These are phyloP conservation scores for Sitta europaea DNA, from an alignment of 2,113 vertebrate species.

Conservation along the genomic window DNA sequence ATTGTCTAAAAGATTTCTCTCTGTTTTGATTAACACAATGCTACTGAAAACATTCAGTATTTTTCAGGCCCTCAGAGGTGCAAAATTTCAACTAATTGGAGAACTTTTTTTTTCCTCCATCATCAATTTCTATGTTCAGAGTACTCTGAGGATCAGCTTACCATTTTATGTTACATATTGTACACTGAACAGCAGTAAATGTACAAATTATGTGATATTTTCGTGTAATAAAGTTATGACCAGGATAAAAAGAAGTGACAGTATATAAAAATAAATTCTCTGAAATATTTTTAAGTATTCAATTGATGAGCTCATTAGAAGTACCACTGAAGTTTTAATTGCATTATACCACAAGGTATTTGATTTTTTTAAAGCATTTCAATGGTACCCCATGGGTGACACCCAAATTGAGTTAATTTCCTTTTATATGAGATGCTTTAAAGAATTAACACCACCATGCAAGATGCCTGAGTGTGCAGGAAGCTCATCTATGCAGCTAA, in stretches of 20 bases:
- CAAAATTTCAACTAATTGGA: background rate
- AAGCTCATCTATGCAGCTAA: slow-evolving; percentile 74
- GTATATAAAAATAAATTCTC: background rate
- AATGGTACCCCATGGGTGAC: background rate
- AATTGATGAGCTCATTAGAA: background rate
- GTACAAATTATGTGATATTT: background rate
- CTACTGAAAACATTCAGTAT: background rate
- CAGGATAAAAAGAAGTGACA: background rate
- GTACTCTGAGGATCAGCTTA: background rate
- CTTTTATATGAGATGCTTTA: background rate
- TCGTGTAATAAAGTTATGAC: background rate
- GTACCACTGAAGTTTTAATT: background rate
- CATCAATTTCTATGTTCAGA: background rate
- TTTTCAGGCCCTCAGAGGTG: background rate
- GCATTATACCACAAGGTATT: background rate
- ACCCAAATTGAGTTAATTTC: background rate
- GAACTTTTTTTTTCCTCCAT: background rate
- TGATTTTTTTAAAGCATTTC: background rate
- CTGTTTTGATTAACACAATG: background rate
- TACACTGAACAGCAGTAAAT: background rate
- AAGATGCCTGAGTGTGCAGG: background rate
- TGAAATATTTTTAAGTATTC: background rate
- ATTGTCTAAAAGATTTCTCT: background rate
- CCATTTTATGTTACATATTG: background rate
- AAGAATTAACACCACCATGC: background rate